These are phyloP conservation scores for Melolontha melolontha DNA, from an alignment of 2,888 invertebrate genomes.

Conservation along the genomic window DNA sequence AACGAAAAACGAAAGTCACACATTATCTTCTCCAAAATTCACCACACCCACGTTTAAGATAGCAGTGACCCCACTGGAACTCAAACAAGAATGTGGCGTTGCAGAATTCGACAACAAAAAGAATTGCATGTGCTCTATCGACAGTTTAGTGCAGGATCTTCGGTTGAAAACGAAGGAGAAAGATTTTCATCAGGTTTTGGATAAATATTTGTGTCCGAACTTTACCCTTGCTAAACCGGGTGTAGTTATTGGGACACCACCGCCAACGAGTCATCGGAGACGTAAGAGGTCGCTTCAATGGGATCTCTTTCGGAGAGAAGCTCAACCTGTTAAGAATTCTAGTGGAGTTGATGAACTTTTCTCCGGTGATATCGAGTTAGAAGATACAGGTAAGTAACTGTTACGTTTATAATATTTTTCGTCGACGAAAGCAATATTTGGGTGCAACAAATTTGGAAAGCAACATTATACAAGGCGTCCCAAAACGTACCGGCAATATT, in stretches of 20 bases:
- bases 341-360: constrained; percentile 44
- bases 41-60: constrained; percentile 29
- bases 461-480: too few relatives aligned
- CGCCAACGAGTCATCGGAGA: constrained; percentile 25
- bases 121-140: constrained; percentile 54
- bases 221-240: constrained; percentile 29
- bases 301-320: constrained; percentile 27
- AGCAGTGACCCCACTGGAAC: constrained; percentile 30
- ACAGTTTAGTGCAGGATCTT: constrained; percentile 52
- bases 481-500: too few relatives aligned
- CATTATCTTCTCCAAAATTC: constrained; percentile 11
- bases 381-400: constrained; percentile 47
- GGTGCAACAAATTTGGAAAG: too few relatives aligned
- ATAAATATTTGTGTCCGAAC: constrained; percentile 40
- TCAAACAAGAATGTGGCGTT: constrained; percentile 43
- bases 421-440: background rate
- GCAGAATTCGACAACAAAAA: constrained; percentile 47
- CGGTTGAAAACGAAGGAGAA: constrained; percentile 42
- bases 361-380: constrained; percentile 47
- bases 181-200: constrained; percentile 42
- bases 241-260: constrained; percentile 23
- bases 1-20: background rate
- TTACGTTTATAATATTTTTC: background rate
- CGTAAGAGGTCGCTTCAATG: constrained; percentile 39
- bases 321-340: background rate